Conservation (phyloP, 1,140 invertebrate genomes). For the Plutomurus gul region DNA sequence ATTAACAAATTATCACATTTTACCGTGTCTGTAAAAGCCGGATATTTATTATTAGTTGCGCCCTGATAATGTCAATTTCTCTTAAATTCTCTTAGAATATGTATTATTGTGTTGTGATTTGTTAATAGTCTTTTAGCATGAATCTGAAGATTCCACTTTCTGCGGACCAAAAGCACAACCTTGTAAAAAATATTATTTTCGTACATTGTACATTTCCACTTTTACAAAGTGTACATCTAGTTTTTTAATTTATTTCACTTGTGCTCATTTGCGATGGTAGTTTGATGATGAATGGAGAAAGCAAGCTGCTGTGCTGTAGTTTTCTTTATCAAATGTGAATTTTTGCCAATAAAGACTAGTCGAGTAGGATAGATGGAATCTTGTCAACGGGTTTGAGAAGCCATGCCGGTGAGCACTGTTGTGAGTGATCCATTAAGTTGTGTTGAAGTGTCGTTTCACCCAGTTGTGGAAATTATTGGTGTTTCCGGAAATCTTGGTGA, state of each 20-base stretch:
- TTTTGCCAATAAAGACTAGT: not conserved
- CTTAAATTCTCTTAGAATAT: too few relatives aligned
- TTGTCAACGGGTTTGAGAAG: conserved; percentile 12
- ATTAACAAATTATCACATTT: not conserved
- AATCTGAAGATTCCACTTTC: not conserved
- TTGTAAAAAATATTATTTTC: not conserved
- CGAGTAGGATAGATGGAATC: conserved; percentile 6
- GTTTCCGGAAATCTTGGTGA: not conserved
- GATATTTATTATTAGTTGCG: too few relatives aligned
- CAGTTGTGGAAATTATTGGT: not conserved
- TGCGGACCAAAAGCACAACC: not conserved
- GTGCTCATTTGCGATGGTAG: too few relatives aligned
- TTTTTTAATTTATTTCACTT: too few relatives aligned
- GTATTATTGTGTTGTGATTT: too few relatives aligned
- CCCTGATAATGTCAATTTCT: too few relatives aligned
- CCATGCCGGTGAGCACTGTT: conserved; percentile 16
- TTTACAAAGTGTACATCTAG: too few relatives aligned
- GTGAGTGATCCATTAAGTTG: conserved; percentile 22
- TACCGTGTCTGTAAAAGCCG: too few relatives aligned
- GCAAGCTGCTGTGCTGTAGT: too few relatives aligned
- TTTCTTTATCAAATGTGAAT: too few relatives aligned
- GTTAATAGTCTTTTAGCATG: too few relatives aligned
- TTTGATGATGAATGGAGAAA: too few relatives aligned
- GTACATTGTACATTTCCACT: not conserved
- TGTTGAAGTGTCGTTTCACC: conserved; percentile 19